Conservation (phyloP, 92 coral and sea anemone genomes). For the Epizoanthus stellaris region DNA sequence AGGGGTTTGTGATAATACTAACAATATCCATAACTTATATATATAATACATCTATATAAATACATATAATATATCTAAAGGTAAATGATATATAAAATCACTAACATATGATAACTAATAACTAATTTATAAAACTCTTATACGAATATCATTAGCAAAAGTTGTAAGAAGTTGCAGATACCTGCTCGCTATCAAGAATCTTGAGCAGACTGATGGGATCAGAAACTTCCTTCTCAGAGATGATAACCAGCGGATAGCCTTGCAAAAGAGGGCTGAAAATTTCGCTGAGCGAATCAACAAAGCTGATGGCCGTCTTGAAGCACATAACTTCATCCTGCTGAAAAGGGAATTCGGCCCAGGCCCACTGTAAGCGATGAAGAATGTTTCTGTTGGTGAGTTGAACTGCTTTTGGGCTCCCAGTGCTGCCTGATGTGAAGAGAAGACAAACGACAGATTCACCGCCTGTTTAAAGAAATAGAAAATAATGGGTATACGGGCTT, state of each 20-base stretch:
- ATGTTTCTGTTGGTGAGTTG: slow-evolving; percentile 1
- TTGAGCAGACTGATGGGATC: background rate
- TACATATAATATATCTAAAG: too few species aligned
- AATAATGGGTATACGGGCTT: too few species aligned
- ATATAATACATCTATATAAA: too few species aligned
- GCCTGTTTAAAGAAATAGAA: background rate
- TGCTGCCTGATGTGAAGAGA: background rate
- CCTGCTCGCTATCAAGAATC: background rate
- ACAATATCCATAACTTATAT: too few species aligned
- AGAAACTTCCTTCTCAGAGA: background rate
- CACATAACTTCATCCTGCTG: background rate
- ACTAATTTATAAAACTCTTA: too few species aligned
- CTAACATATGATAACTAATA: too few species aligned
- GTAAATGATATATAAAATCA: too few species aligned
- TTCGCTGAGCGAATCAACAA: background rate
- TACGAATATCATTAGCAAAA: too few species aligned
- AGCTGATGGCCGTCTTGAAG: background rate
- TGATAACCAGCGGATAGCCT: background rate
- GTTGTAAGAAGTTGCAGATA: background rate
- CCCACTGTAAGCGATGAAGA: background rate
- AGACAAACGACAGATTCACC: background rate
- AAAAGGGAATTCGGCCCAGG: background rate
- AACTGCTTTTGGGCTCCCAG: background rate
- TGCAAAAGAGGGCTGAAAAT: background rate
- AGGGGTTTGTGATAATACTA: too few species aligned